Evolutionary conservation across 2,888 invertebrate species (phyloP), one percentile per base, ranked within the genome.

Genomic region (Drosophila rubida): DNA sequence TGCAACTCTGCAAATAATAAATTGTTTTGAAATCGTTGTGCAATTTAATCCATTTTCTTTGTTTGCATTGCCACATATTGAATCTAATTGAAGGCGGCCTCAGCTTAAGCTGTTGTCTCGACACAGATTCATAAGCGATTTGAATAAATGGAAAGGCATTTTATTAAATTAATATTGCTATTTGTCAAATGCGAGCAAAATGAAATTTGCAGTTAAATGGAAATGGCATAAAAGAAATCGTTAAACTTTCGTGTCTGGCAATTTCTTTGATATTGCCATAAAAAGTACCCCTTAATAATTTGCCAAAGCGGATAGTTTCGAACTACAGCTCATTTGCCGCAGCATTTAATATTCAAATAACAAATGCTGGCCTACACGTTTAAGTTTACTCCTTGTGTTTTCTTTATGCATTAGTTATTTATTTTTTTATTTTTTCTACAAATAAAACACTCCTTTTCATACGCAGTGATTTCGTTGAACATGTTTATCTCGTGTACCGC

Each of bases 221-320:
- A 63, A 70, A 63, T 65, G 45, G 48, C 70, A 86, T 69, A 74
- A 74, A 74, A 77, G 66, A 54, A 71, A 75, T 60, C 69, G 66
- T 83, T 78, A 74, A 86, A 61, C 77, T 59, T 70, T 83, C 42
- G 57, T 79, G 71, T 82, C 64, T 71, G 68, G 48, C 61, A 51
- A 65, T 68, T 57, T 62, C 41, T 49, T 58, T 53, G 57, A 41
- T 50, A 72, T 72, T 25, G 37, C 60, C 48, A 44, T 45, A 27
- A 19, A 7, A 9, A 2, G 9, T 49, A 35, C 22, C 22, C 9
- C 13, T 23, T 49, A 6, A 23, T 35, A 37, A 1, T 13, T 0
- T 0, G 1, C 13, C 3, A 13, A 14, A 13, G 9, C 6, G 35
- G 35, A 1, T 23, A 14, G 49, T 4, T 32, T 32, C n/a, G n/a